Conservation (phyloP, 2,888 invertebrate genomes). For the Carcina quercana region DNA sequence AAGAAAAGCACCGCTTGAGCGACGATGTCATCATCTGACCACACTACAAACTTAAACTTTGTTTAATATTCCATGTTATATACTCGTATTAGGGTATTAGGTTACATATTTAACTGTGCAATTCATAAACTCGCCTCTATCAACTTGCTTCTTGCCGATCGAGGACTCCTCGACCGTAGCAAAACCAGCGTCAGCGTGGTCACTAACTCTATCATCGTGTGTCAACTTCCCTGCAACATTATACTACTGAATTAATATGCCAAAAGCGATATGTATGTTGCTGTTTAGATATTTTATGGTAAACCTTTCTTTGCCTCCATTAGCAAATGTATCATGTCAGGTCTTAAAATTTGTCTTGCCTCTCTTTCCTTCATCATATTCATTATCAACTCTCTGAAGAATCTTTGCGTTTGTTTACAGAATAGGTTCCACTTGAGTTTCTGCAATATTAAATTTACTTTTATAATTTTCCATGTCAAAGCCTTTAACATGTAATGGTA, state of each 20-base stretch:
- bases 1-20: conserved; percentile 71
- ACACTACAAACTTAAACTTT: too few relatives aligned
- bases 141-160: conserved; percentile 16
- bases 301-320: conserved; percentile 69
- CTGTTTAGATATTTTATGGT: too few relatives aligned
- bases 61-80: too few relatives aligned
- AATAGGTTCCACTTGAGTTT: conserved; percentile 26
- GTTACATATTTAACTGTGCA: not conserved
- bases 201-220: conserved; percentile 16
- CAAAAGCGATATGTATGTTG: too few relatives aligned
- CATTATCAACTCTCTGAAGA: conserved; percentile 45
- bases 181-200: conserved; percentile 24
- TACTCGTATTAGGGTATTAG: not conserved
- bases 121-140: not conserved
- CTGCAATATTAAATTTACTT: conserved; percentile 20
- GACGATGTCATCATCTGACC: conserved; percentile 52
- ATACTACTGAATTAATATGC: too few relatives aligned
- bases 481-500: not conserved
- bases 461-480: not conserved
- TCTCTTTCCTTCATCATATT: conserved; percentile 50
- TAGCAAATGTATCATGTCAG: conserved; percentile 71
- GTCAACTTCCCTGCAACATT: conserved; percentile 17
- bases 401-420: conserved; percentile 21
- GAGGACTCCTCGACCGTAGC: conserved; percentile 32
- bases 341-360: conserved; percentile 42